Conservation (phyloP, 2,888 invertebrate genomes). For the Melanargia galathea region DNA sequence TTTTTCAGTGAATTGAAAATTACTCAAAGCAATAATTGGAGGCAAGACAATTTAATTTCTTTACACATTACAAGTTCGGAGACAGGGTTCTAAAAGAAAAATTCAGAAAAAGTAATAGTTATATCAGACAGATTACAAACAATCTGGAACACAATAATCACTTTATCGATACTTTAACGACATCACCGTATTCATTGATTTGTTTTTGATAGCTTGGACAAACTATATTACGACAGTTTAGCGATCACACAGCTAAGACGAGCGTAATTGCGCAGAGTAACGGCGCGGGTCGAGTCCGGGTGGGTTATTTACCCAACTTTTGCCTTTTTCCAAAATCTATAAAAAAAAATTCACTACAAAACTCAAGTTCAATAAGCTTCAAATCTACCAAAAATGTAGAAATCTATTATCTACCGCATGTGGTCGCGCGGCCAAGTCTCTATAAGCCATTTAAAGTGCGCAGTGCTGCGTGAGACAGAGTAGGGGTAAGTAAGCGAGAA, state of each 20-base stretch:
- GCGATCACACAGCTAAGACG: neutral
- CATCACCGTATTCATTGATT: neutral
- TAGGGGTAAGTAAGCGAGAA: too few relatives aligned
- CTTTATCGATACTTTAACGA: slow-evolving; percentile 5
- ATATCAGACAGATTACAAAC: neutral
- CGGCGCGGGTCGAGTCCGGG: neutral
- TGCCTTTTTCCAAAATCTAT: too few relatives aligned
- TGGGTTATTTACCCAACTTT: neutral
- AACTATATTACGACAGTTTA: slow-evolving; percentile 6
- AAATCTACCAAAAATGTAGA: too few relatives aligned
- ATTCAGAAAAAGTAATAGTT: neutral
- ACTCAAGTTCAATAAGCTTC: too few relatives aligned
- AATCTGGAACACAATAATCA: neutral
- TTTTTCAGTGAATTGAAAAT: too few relatives aligned
- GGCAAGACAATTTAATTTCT: neutral
- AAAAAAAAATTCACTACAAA: too few relatives aligned
- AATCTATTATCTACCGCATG: too few relatives aligned
- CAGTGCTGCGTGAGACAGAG: too few relatives aligned
- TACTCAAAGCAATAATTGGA: neutral
- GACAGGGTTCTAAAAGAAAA: neutral
- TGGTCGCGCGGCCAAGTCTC: too few relatives aligned
- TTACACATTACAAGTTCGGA: neutral
- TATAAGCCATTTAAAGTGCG: too few relatives aligned
- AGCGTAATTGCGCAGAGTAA: too few relatives aligned
- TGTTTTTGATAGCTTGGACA: slow-evolving; percentile 1